Percentiles rank a stretch among this genome's conserved stretches.
Conservation (phyloP, 2,113 vertebrate genomes). For the Rhegmatorhina hoffmannsi region DNA sequence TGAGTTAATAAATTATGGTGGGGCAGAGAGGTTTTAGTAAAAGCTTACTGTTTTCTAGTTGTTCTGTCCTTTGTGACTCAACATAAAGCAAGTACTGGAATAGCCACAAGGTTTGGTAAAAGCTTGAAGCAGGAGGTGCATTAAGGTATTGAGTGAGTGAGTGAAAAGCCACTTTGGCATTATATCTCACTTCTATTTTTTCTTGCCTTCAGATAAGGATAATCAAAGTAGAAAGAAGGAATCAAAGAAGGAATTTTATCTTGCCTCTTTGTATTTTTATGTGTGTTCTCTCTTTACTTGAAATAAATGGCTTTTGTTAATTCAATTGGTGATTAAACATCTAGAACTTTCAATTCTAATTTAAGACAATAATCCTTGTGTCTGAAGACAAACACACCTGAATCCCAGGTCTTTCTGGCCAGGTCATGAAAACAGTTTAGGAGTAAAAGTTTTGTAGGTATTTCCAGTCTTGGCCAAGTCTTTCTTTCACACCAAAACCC, state of each 20-base stretch:
- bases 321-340: background rate
- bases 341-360: background rate
- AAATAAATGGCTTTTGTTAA: conserved; percentile 20
- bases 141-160: background rate
- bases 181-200: background rate
- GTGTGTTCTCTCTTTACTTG: background rate
- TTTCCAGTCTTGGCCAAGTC: background rate
- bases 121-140: background rate
- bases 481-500: background rate
- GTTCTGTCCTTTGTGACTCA: background rate
- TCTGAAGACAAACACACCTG: background rate
- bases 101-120: background rate
- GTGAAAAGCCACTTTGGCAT: background rate
- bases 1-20: background rate
- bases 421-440: background rate
- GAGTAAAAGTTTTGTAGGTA: background rate
- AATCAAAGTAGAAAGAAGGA: background rate
- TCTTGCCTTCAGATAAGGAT: background rate
- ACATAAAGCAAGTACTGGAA: background rate
- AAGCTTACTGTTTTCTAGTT: background rate
- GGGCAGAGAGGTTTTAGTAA: background rate
- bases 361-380: background rate
- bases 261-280: background rate
- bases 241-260: background rate
- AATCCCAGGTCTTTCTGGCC: background rate